phyloP scores from a whole-genome alignment of 2,113 vertebrate genomes.

The Mustela nigripes region DNA sequence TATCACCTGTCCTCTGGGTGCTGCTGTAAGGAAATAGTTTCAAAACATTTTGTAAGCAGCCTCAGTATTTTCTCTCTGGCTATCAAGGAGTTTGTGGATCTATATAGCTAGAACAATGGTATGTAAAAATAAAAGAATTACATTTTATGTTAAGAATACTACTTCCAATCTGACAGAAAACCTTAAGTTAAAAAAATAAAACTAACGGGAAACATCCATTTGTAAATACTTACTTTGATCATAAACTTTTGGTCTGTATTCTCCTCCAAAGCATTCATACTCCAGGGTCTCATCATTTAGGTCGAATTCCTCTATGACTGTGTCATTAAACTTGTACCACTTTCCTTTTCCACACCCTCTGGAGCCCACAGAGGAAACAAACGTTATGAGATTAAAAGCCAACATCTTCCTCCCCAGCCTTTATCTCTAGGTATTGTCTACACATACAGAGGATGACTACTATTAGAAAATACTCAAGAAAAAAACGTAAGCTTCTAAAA shows the following conservation, averaged over 20 bases:
- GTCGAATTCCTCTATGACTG: slow-evolving; percentile 97
- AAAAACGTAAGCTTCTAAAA: slow-evolving; percentile 21
- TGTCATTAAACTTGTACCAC: slow-evolving; percentile 99
- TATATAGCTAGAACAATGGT: neutral
- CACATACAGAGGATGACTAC: neutral
- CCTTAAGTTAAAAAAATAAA: neutral
- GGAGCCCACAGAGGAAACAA: slow-evolving; percentile 69
- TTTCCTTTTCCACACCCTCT: slow-evolving; percentile 95
- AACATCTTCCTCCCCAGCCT: neutral
- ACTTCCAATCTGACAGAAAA: neutral
- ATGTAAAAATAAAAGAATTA: neutral
- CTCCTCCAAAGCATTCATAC: slow-evolving; percentile 99
- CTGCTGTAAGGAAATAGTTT: neutral
- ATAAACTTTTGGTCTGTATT: slow-evolving; percentile 98
- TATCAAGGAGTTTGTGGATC: neutral
- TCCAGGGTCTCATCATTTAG: slow-evolving; percentile 97
- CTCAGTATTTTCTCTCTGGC: neutral
- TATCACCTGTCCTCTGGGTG: fast-evolving
- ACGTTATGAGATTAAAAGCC: slow-evolving; percentile 52
- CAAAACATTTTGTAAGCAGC: neutral
- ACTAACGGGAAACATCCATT: slow-evolving; percentile 20
- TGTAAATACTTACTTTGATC: slow-evolving; percentile 95
- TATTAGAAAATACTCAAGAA: neutral
- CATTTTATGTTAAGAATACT: slow-evolving; percentile 42
- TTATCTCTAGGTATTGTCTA: neutral